Percentiles rank a stretch among this genome's conserved stretches.
These are phyloP conservation scores for Geococcyx californianus DNA, from an alignment of 2,113 vertebrate species.

Conservation along the genomic window DNA sequence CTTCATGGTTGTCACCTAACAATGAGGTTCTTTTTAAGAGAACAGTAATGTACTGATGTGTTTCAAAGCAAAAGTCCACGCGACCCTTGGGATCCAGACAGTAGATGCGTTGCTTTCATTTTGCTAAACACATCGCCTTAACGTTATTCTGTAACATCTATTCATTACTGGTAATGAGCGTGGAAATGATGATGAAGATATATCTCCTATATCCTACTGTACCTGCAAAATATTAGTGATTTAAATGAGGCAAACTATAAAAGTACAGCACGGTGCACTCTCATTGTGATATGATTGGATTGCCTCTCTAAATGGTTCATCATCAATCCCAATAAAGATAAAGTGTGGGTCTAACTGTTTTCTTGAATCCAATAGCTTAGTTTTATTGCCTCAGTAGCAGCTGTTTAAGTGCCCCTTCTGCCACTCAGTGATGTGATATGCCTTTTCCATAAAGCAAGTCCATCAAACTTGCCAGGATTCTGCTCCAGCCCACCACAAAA, in stretches of 20 bases:
- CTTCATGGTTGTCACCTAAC: background rate
- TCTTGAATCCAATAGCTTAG: slow-evolving; percentile 15
- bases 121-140: background rate
- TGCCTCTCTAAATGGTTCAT: slow-evolving; percentile 15
- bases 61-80: background rate
- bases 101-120: background rate
- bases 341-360: background rate
- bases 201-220: background rate
- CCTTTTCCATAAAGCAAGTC: background rate
- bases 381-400: slow-evolving; percentile 22
- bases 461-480: background rate
- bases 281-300: background rate
- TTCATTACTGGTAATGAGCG: slow-evolving; percentile 27
- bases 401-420: slow-evolving; percentile 39
- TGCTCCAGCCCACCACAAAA: background rate
- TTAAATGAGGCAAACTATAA: slow-evolving; percentile 27
- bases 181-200: slow-evolving; percentile 4
- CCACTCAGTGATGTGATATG: background rate
- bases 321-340: slow-evolving; percentile 30
- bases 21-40: background rate
- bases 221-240: slow-evolving; percentile 38
- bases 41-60: background rate
- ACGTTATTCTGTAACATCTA: slow-evolving; percentile 4
- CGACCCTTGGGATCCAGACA: background rate
- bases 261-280: background rate